Evolutionary conservation across 2,888 invertebrate genomes (phyloP).

Genomic region (Resseliella maxima): DNA sequence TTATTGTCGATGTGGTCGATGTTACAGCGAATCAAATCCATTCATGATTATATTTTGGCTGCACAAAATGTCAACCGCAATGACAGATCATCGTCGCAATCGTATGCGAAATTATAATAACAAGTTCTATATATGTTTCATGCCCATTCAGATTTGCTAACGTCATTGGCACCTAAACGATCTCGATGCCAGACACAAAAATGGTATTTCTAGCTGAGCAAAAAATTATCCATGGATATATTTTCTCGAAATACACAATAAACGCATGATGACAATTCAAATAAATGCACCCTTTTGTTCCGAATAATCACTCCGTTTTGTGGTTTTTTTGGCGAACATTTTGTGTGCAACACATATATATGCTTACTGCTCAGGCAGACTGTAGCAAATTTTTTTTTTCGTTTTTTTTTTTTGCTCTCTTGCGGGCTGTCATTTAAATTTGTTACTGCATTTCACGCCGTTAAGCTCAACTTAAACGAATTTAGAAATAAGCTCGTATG

Average conservation of each 20-base stretch:
- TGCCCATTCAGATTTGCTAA: not conserved
- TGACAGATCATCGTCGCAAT: not conserved
- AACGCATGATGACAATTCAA: conserved; percentile 49
- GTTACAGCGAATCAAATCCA: conserved; percentile 19
- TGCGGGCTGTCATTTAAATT: not conserved
- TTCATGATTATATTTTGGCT: conserved; percentile 21
- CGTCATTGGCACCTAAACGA: conserved; percentile 15
- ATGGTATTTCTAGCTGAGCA: not conserved
- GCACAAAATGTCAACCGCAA: conserved; percentile 46
- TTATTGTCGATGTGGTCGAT: not conserved
- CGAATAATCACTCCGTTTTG: conserved; percentile 43
- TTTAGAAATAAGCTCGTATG: conserved; percentile 10
- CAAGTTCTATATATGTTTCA: not conserved
- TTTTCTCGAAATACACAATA: not conserved
- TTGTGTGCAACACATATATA: not conserved
- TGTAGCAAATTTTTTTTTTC: not conserved
- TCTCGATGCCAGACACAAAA: not conserved
- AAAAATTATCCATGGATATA: not conserved
- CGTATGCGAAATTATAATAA: not conserved
- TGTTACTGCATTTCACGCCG: not conserved
- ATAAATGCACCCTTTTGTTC: conserved; percentile 31
- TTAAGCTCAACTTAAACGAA: conserved; percentile 28
- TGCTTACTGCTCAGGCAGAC: too few species aligned
- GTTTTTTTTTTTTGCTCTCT: not conserved
- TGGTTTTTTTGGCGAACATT: conserved; percentile 9